A percentile compares a stretch with the other conserved stretches of the same genome.
These are phyloP conservation scores for Dorcus parallelipipedus DNA, from an alignment of 2,888 invertebrate species.

Conservation along the genomic window DNA sequence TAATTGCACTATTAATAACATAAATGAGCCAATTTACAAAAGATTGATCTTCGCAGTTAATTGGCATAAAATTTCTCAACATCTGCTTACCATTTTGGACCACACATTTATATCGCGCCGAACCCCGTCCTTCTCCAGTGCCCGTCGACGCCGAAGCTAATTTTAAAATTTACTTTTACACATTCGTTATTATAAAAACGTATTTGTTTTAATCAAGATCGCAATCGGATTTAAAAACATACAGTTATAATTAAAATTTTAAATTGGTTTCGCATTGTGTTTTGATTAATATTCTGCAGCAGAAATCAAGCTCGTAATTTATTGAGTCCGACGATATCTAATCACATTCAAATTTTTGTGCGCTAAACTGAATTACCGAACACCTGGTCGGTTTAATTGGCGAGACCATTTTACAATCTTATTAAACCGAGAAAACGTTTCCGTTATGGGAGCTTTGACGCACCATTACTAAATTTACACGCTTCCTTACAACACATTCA, in stretches of 20 bases:
- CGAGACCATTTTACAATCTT: too few species aligned
- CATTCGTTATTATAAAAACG: constrained; percentile 12
- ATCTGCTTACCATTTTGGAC: constrained; percentile 38
- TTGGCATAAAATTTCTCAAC: constrained; percentile 38
- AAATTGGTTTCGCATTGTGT: constrained; percentile 10
- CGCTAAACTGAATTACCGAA: too few species aligned
- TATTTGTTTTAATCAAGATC: constrained; percentile 16
- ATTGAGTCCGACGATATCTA: too few species aligned
- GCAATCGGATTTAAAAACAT: constrained; percentile 7
- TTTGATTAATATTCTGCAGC: constrained; percentile 12
- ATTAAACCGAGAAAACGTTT: too few species aligned
- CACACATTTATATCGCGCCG: constrained; percentile 25
- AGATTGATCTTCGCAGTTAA: constrained; percentile 29
- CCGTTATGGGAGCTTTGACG: too few species aligned
- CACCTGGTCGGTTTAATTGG: too few species aligned
- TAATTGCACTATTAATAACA: constrained; percentile 18
- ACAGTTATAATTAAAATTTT: constrained; percentile 14
- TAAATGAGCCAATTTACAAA: constrained; percentile 20
- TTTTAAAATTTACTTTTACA: constrained; percentile 5
- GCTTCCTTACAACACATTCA: too few species aligned
- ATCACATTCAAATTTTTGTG: too few species aligned
- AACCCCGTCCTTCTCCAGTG: constrained; percentile 1
- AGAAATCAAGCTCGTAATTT: too few species aligned
- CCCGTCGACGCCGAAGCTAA: constrained; percentile 1
- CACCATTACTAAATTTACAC: too few species aligned